Conservation (phyloP, 92 coral and sea anemone species). For the Porites lobata region DNA sequence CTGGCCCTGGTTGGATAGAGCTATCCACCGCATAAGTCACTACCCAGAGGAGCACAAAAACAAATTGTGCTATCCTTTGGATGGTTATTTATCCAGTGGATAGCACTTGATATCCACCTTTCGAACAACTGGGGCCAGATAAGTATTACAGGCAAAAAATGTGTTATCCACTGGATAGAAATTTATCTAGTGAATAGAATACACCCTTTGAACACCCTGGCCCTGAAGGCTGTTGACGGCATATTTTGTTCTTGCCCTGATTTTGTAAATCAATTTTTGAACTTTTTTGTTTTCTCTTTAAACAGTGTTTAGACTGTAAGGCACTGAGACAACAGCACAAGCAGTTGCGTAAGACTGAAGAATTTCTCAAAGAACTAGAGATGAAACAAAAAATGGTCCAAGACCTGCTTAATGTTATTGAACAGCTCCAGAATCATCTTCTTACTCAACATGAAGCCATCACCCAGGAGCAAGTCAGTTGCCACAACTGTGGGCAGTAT, state of each 20-base stretch:
- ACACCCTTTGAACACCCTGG: no score
- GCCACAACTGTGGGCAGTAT: slow-evolving; percentile 72
- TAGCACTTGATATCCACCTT: no score
- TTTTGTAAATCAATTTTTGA: not conserved
- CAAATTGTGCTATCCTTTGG: no score
- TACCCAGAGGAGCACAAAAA: no score
- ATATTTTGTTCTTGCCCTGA: not conserved
- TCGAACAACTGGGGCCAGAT: no score
- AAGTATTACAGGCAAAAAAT: no score
- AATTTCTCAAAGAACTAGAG: slow-evolving; percentile 71
- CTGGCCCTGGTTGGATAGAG: no score
- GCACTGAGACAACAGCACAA: slow-evolving; percentile 41
- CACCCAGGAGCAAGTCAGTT: slow-evolving; percentile 64
- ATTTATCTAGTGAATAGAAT: no score
- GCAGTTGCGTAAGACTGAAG: slow-evolving; percentile 68
- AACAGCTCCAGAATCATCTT: slow-evolving; percentile 72
- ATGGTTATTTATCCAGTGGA: no score
- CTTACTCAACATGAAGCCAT: slow-evolving; percentile 58
- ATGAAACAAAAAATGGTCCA: slow-evolving; percentile 71
- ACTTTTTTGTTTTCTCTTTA: not conserved
- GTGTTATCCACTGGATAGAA: no score
- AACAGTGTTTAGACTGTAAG: slow-evolving; percentile 51
- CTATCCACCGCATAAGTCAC: no score
- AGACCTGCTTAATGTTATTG: slow-evolving; percentile 59
- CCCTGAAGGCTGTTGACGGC: no score